A percentile compares a stretch with the other conserved stretches of the same genome.
Conservation (phyloP, 2,113 vertebrate species). For the Polypterus senegalus region DNA sequence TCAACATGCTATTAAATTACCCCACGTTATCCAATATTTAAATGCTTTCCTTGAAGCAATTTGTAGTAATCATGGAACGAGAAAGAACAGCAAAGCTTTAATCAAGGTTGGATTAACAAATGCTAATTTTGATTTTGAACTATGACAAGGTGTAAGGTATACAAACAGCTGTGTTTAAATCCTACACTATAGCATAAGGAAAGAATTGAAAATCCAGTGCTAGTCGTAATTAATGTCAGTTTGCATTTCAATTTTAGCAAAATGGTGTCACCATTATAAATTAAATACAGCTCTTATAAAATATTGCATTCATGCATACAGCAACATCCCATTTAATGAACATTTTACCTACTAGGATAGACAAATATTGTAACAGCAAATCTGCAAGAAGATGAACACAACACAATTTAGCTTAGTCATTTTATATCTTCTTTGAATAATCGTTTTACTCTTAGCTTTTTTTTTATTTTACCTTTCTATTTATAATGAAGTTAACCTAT, state of each 20-base stretch:
- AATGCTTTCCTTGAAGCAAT: constrained; percentile 23
- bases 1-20: constrained; percentile 22
- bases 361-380: too few species aligned
- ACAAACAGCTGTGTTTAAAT: constrained; percentile 19
- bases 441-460: too few species aligned
- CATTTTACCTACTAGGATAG: too few species aligned
- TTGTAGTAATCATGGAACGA: constrained; percentile 21
- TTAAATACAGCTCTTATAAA: background rate
- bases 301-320: too few species aligned
- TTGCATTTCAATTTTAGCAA: constrained; percentile 9
- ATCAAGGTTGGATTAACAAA: constrained; percentile 26
- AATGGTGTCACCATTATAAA: background rate
- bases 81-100: constrained; percentile 18
- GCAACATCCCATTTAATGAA: too few species aligned
- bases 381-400: too few species aligned
- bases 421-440: too few species aligned
- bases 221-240: constrained; percentile 19
- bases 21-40: constrained; percentile 20
- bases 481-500: too few species aligned
- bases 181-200: constrained; percentile 21
- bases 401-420: too few species aligned
- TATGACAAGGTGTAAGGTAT: constrained; percentile 21
- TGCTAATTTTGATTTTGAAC: constrained; percentile 19
- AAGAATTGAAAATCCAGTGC: constrained; percentile 18
- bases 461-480: too few species aligned